Percentiles rank a stretch among this genome's conserved stretches.
phyloP scores from a whole-genome alignment of 35 echinoderm and acorn worm species.

The Ptychodera flava region DNA sequence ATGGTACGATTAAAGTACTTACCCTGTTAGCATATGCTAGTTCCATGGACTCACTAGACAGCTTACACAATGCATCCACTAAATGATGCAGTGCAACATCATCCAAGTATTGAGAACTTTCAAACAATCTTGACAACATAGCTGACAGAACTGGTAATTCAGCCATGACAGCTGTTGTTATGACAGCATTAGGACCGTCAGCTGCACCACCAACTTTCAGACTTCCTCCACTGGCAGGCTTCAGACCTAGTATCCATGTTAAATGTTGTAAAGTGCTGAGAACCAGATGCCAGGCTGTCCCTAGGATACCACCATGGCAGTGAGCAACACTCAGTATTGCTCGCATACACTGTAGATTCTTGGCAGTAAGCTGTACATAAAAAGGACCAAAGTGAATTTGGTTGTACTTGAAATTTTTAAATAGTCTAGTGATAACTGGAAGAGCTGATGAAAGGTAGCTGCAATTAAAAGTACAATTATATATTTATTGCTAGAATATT shows the following conservation, averaged over 20 bases:
- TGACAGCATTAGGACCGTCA: constrained; percentile 77
- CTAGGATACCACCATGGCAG: constrained; percentile 85
- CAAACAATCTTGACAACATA: constrained; percentile 94
- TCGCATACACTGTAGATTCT: constrained; percentile 99
- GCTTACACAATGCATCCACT: constrained; percentile 91
- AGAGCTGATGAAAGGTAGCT: too few relatives aligned
- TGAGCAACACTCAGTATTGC: constrained; percentile 87
- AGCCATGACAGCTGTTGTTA: constrained; percentile 92
- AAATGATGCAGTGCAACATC: constrained; percentile 98
- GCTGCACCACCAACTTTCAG: constrained; percentile 59
- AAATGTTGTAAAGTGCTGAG: constrained; percentile 95
- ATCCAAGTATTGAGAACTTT: constrained; percentile 93
- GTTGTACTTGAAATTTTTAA: too few relatives aligned
- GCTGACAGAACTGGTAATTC: constrained; percentile 87
- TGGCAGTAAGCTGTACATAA: constrained; percentile 70
- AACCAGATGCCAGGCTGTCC: constrained; percentile 91
- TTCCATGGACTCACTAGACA: constrained; percentile 91
- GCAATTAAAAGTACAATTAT: too few relatives aligned
- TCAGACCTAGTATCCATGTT: constrained; percentile 92
- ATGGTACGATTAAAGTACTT: too few relatives aligned
- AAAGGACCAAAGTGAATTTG: neutral
- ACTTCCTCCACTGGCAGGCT: constrained; percentile 62
- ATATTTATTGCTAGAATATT: too few relatives aligned
- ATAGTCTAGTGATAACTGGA: too few relatives aligned
- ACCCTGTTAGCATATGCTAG: constrained; percentile 92